Evolutionary conservation across 2,888 invertebrate species (phyloP).

Genomic region (Brachypalpus laphriformis): DNA sequence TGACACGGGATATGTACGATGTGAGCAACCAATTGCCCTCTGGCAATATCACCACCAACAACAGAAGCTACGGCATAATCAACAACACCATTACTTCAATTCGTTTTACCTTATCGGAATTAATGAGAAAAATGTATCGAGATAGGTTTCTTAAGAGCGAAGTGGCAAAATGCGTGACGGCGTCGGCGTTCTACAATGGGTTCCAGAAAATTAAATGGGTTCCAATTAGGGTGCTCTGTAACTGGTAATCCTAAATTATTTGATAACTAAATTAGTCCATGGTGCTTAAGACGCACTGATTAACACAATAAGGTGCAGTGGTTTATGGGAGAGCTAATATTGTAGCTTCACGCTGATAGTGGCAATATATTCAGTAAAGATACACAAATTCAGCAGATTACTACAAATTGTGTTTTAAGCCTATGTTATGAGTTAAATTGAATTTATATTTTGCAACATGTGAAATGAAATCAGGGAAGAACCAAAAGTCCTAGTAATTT

Average conservation of each 20-base stretch:
- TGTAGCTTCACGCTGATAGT: constrained; percentile 1
- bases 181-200: constrained; percentile 24
- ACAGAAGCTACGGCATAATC: constrained; percentile 59
- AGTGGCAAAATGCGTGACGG: constrained; percentile 50
- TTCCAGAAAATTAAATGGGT: constrained; percentile 32
- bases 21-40: constrained; percentile 28
- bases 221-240: constrained; percentile 36
- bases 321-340: constrained; percentile 33
- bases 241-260: constrained; percentile 62
- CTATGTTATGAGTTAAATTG: not conserved
- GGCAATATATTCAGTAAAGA: too few relatives aligned
- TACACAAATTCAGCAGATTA: not conserved
- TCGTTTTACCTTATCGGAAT: constrained; percentile 63
- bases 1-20: constrained; percentile 21
- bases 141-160: not conserved
- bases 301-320: constrained; percentile 33
- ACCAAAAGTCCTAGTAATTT: too few relatives aligned
- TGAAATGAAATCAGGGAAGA: too few relatives aligned
- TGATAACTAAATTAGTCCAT: constrained; percentile 58
- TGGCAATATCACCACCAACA: constrained; percentile 47
- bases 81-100: constrained; percentile 57
- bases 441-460: not conserved
- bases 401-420: not conserved
- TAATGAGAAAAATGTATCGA: constrained; percentile 36
- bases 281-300: constrained; percentile 39